Evolutionary conservation across 1,140 invertebrate species (phyloP), one percentile per base, ranked within the genome.

Genomic region (Plectus sambesii): DNA sequence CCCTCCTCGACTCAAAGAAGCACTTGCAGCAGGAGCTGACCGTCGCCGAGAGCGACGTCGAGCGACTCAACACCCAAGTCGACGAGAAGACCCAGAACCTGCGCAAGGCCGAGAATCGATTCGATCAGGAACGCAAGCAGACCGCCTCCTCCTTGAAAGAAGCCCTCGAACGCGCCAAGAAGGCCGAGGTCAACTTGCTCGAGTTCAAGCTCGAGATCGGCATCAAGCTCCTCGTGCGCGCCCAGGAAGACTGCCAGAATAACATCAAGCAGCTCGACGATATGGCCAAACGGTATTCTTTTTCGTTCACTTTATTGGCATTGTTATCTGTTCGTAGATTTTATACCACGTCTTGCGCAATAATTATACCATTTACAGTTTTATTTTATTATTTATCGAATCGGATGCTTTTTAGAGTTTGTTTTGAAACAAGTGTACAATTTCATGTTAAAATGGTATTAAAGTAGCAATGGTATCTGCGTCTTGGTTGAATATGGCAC

Each of bases 1-100:
- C 56, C 9, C 38, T 58, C 19, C 42, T 58, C 17, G 56, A 58
- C 26, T 58, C 56, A 20, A 58, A 58, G 19, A 58, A 58, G 30
- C 56, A 58, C 37, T 24, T 58, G 20, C 30, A 38, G 25, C 20
- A 40, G 8, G 56, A 58, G 30, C 20, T 58, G 22, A 58, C 35
- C 51, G 17, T 45, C 23, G 39, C 38, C 19, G 24, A 50, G 5
- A 38, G 24, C 20, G 56, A 58, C 29, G 22, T 58, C 15, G 43
- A 56, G 23, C 59, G 56, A 20, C 23, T 58, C 4, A 60, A 30
- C 36, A 59, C 37, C 9, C 53, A 55, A 15, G 8, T 58, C 30
- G 56, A 58, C 5, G 56, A 58, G 43, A 58, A 58, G 56, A 40
- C 56, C 3, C 57, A 60, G 19, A 36, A 56, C 12, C 52, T 58